Base-by-base conservation (phyloP, 2,113 vertebrate species). In the Pollimyrus isidori region DNA sequence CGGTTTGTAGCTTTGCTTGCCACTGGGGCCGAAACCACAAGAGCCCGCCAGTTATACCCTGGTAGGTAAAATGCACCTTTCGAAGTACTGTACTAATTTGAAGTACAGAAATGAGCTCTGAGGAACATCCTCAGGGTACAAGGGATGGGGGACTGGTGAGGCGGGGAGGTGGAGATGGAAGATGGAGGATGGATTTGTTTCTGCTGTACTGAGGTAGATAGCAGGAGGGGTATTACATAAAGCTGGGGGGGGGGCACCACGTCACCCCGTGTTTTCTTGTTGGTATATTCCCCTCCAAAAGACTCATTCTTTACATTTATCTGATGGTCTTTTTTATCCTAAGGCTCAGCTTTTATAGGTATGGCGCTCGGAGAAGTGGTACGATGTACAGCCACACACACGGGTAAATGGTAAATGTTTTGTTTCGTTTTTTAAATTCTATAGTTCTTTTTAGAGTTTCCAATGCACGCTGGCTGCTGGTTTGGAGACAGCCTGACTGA, bases 401-500 rank as follows among this genome's bases (percentile, higher is more conserved):
- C 7, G 2, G 62, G 62, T 65, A 65, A 26, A 26, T 62, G 62
- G 62, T 65, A 65, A 26, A 26, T 62, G 7, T 52, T 15, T 15
- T 50, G 11, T 50, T 50, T 48, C 1, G 5, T 49, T 11, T 49
- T 53, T 53, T 19, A n/a, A 69, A 69, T 69, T 35, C 62, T 26
- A 3, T 69, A n/a, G 2, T n/a, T 62, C 2, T 48, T 84, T 84
- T 42, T 45, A n/a, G 19, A 84, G 42, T 48, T 42, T 45, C 23
- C 82, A 23, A 15, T 11, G 0, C n/a, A 35, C 26, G 23, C 48
- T 49, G 19, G 84, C 84, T n/a, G n/a, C 23, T 26, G 84, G 45
- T n/a, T 69, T 69, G 62, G 62, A 69, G n/a, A 69, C n/a, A 30
- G 87, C 62, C 73, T 84, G 19, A 30, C 76, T 89, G 88, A 89